A percentile compares a stretch with the other conserved stretches of the same genome.
These are phyloP conservation scores for Gisinianus flammeolus DNA, from an alignment of 2,888 invertebrate species.

Conservation along the genomic window DNA sequence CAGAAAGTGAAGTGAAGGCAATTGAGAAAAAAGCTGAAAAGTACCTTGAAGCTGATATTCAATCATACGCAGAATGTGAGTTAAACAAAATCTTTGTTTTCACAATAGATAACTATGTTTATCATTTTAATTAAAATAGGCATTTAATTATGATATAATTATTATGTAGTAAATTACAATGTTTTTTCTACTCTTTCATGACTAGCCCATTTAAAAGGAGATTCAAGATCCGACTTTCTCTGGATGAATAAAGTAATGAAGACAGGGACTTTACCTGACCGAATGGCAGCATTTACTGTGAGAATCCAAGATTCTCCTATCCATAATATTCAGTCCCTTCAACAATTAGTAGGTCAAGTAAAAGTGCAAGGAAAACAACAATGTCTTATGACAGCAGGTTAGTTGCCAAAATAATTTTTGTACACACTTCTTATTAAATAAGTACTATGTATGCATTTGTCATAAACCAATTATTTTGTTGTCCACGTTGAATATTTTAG, in stretches of 20 bases:
- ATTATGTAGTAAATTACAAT: too few relatives aligned
- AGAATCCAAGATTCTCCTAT: constrained; percentile 82
- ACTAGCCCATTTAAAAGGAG: constrained; percentile 67
- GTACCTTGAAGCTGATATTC: constrained; percentile 43
- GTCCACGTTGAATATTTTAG: constrained; percentile 64
- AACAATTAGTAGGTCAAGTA: constrained; percentile 75
- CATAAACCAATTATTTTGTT: too few relatives aligned
- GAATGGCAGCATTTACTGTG: constrained; percentile 82
- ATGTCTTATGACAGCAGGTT: constrained; percentile 60
- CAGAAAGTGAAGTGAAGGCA: constrained; percentile 35
- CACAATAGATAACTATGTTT: constrained; percentile 9
- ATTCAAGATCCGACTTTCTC: constrained; percentile 70
- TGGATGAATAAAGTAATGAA: constrained; percentile 81
- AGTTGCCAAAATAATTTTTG: constrained; percentile 29
- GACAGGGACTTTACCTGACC: constrained; percentile 83
- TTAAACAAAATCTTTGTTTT: too few relatives aligned
- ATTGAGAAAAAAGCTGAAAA: constrained; percentile 42
- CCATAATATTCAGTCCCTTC: constrained; percentile 75
- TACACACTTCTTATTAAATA: neutral
- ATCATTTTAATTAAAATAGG: neutral
- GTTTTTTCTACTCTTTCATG: constrained; percentile 46
- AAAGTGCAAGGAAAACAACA: constrained; percentile 66
- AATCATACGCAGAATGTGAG: constrained; percentile 47
- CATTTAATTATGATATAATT: neutral
- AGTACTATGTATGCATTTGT: neutral